These are phyloP conservation scores for Onychomys arenicola DNA, from an alignment of 2,797 vertebrate genomes.

Conservation along the genomic window DNA sequence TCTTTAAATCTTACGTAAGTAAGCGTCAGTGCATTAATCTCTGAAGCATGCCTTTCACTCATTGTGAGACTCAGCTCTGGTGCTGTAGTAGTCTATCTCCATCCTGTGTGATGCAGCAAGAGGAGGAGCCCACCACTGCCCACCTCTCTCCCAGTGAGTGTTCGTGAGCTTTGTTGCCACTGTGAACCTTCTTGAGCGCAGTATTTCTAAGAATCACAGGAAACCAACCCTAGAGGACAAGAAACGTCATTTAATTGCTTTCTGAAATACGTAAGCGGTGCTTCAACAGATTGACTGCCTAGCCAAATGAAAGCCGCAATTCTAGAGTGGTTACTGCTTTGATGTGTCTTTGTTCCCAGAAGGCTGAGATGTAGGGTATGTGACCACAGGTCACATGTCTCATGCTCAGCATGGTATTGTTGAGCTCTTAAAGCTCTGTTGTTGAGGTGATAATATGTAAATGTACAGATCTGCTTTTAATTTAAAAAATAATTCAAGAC, in stretches of 20 bases:
- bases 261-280: neutral
- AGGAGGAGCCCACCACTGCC: neutral
- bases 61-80: neutral
- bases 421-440: slow-evolving; percentile 42
- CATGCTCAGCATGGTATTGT: neutral
- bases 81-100: neutral
- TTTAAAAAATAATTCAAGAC: slow-evolving; percentile 47
- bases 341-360: neutral
- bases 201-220: slow-evolving; percentile 44
- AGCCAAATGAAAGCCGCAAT: neutral
- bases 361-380: neutral
- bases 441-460: neutral
- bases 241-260: slow-evolving; percentile 3
- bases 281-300: neutral
- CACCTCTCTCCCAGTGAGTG: neutral
- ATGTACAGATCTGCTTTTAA: neutral
- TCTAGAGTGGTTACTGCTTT: slow-evolving; percentile 6
- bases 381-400: neutral
- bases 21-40: neutral
- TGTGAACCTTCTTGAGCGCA: neutral
- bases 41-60: neutral
- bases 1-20: neutral
- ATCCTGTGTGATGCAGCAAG: neutral
- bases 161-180: neutral
- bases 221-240: neutral